These are phyloP conservation scores for Drosophila kuntzei DNA, from an alignment of 2,888 invertebrate species.

Conservation along the genomic window DNA sequence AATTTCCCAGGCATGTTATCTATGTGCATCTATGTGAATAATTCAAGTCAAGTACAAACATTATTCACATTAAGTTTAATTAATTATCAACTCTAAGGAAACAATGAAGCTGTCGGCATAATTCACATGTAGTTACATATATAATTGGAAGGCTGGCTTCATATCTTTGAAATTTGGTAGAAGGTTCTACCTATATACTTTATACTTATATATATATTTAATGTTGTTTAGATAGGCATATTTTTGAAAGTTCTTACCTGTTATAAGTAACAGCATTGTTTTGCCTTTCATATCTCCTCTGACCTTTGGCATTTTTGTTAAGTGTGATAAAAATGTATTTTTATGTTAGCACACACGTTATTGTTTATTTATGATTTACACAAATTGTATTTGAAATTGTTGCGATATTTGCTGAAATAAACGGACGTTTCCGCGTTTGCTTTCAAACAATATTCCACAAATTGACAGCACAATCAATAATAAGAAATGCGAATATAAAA, in stretches of 20 bases:
- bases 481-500: conserved; percentile 15
- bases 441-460: conserved; percentile 54
- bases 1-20: conserved; percentile 42
- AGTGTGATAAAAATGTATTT: conserved; percentile 10
- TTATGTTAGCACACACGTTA: background rate
- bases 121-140: conserved; percentile 9
- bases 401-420: conserved; percentile 32
- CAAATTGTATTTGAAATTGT: conserved; percentile 42
- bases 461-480: conserved; percentile 56
- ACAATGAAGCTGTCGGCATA: conserved; percentile 10
- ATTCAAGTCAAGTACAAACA: conserved; percentile 35
- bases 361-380: conserved; percentile 42
- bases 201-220: background rate
- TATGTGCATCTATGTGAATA: conserved; percentile 34
- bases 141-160: too few species aligned
- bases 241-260: conserved; percentile 55
- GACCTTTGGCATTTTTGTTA: conserved; percentile 35
- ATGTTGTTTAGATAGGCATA: background rate
- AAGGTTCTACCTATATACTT: conserved; percentile 1
- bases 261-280: conserved; percentile 55
- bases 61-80: conserved; percentile 8
- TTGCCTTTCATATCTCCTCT: conserved; percentile 4
- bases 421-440: conserved; percentile 55
- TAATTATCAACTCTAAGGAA: conserved; percentile 3
- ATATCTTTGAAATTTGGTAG: background rate